Conservation (phyloP, 2,888 invertebrate genomes). For the Leuctra nigra region DNA sequence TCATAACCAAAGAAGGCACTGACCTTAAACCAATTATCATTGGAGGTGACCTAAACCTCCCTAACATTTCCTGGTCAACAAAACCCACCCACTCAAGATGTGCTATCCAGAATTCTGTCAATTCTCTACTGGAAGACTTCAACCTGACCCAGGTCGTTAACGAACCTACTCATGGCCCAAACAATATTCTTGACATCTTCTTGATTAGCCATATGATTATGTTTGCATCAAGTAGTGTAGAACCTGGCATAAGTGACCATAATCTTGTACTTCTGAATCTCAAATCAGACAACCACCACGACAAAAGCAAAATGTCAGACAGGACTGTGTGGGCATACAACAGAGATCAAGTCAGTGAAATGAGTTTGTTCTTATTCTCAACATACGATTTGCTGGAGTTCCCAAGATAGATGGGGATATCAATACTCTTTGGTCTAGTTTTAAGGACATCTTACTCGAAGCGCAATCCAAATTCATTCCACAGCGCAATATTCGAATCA, state of each 20-base stretch:
- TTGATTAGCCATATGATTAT: neutral
- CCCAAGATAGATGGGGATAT: neutral
- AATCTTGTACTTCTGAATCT: neutral
- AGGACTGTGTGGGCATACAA: neutral
- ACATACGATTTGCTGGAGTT: neutral
- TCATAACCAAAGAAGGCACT: neutral
- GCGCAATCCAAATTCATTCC: neutral
- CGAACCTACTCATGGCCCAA: neutral
- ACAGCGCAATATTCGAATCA: neutral
- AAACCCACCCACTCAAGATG: neutral
- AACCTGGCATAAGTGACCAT: neutral
- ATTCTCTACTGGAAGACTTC: neutral
- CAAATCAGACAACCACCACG: neutral
- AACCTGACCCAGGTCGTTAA: neutral
- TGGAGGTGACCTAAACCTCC: conserved; percentile 1
- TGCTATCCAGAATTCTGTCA: neutral
- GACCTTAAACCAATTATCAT: neutral
- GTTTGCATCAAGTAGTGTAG: neutral
- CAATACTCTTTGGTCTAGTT: neutral
- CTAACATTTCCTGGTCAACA: neutral
- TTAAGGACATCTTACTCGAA: neutral
- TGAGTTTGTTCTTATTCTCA: neutral
- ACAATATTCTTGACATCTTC: conserved; percentile 6
- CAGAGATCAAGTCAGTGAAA: too few species aligned
- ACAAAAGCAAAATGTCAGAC: neutral